A percentile compares a stretch with the other conserved stretches of the same genome.
Evolutionary conservation across 2,888 invertebrate species (phyloP).

Genomic region (Globia sparganii): DNA sequence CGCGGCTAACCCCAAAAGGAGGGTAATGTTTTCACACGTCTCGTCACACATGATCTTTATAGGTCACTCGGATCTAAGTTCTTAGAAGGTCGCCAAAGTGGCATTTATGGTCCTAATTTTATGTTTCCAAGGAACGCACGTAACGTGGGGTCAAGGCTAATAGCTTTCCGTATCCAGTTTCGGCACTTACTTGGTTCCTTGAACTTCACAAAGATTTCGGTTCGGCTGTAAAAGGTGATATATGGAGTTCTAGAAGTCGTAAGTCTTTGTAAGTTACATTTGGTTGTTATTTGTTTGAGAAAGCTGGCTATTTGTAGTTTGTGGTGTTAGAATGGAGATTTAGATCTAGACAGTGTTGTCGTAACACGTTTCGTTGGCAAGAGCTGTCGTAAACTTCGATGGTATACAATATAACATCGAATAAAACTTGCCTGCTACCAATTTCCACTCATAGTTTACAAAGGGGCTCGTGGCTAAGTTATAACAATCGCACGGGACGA

Average conservation of each 20-base stretch:
- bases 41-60: slow-evolving; percentile 49
- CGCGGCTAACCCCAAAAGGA: not conserved
- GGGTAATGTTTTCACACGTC: slow-evolving; percentile 8
- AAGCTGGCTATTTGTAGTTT: slow-evolving; percentile 44
- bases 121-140: slow-evolving; percentile 50
- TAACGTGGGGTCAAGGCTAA: slow-evolving; percentile 59
- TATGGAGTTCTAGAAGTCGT: slow-evolving; percentile 48
- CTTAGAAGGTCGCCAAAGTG: slow-evolving; percentile 47
- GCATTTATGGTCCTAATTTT: slow-evolving; percentile 61
- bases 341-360: slow-evolving; percentile 22
- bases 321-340: slow-evolving; percentile 35
- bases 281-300: slow-evolving; percentile 40
- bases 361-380: not conserved
- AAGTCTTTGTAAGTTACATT: slow-evolving; percentile 52
- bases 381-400: slow-evolving; percentile 26
- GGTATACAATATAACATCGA: not conserved
- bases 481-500: not conserved
- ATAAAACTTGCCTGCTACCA: slow-evolving; percentile 6
- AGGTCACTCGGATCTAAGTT: slow-evolving; percentile 46
- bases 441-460: slow-evolving; percentile 4
- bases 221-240: slow-evolving; percentile 55
- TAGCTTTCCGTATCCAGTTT: slow-evolving; percentile 36
- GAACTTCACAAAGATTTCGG: slow-evolving; percentile 51
- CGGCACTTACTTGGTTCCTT: slow-evolving; percentile 40
- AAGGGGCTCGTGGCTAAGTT: not conserved